Conservation (phyloP, 2,797 vertebrate species). For the Epinephelus awoara region DNA sequence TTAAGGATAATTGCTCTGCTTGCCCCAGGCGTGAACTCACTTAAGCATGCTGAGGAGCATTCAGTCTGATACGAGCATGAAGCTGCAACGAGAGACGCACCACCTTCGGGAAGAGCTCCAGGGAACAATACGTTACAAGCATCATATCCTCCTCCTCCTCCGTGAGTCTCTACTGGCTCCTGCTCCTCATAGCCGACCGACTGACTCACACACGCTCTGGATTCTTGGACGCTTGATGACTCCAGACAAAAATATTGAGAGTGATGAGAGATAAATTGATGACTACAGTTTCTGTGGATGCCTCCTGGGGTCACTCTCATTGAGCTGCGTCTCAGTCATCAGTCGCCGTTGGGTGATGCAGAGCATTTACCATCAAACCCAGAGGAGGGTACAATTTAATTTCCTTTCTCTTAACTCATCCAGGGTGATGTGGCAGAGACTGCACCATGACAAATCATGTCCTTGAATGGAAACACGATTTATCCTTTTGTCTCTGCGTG, state of each 20-base stretch:
- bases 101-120: slow-evolving; percentile 36
- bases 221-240: slow-evolving; percentile 41
- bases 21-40: slow-evolving; percentile 67
- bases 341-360: slow-evolving; percentile 39
- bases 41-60: slow-evolving; percentile 42
- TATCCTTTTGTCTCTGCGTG: slow-evolving; percentile 10
- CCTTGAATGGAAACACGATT: slow-evolving; percentile 30
- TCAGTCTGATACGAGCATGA: slow-evolving; percentile 30
- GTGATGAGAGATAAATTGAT: slow-evolving; percentile 45
- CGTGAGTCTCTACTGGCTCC: slow-evolving; percentile 18
- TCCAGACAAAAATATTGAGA: slow-evolving; percentile 33
- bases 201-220: slow-evolving; percentile 50
- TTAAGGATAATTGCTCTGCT: slow-evolving; percentile 63
- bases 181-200: slow-evolving; percentile 20
- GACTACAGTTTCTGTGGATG: slow-evolving; percentile 37
- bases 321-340: slow-evolving; percentile 39
- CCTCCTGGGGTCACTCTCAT: slow-evolving; percentile 24
- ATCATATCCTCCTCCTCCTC: slow-evolving; percentile 21
- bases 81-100: slow-evolving; percentile 17
- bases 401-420: slow-evolving; percentile 40
- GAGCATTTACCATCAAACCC: slow-evolving; percentile 40
- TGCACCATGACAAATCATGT: slow-evolving; percentile 7
- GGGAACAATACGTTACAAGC: slow-evolving; percentile 11
- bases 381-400: slow-evolving; percentile 37
- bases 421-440: slow-evolving; percentile 1